phyloP scores from a whole-genome alignment of 1,140 invertebrate species.

The Drosophila azteca region DNA sequence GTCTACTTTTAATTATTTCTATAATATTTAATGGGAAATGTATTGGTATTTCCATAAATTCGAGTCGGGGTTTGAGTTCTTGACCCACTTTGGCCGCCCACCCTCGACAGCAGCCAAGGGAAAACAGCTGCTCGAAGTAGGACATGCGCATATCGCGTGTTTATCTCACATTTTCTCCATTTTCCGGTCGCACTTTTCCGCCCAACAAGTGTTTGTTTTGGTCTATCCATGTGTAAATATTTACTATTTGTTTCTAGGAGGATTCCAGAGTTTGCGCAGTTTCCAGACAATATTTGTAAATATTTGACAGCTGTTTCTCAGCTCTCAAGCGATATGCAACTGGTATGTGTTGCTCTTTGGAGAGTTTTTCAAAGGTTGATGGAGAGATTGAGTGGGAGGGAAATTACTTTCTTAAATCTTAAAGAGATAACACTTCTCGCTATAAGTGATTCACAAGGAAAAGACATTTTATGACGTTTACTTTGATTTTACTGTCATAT shows the following conservation, averaged over 20 bases:
- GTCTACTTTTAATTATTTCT: not conserved
- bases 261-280: slow-evolving; percentile 65
- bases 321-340: slow-evolving; percentile 40
- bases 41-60: slow-evolving; percentile 22
- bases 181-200: slow-evolving; percentile 18
- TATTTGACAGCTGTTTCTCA: slow-evolving; percentile 53
- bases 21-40: not conserved
- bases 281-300: slow-evolving; percentile 55
- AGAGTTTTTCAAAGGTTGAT: slow-evolving; percentile 6
- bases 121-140: slow-evolving; percentile 64
- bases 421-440: too few species aligned
- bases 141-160: slow-evolving; percentile 71
- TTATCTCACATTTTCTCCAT: slow-evolving; percentile 55
- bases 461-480: too few species aligned
- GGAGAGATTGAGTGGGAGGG: not conserved
- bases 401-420: too few species aligned
- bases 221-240: slow-evolving; percentile 61
- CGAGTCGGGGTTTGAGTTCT: slow-evolving; percentile 33
- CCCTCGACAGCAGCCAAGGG: slow-evolving; percentile 32
- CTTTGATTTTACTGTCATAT: too few species aligned
- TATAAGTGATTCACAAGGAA: too few species aligned
- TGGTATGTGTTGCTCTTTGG: slow-evolving; percentile 13
- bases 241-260: slow-evolving; percentile 36
- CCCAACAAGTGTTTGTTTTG: slow-evolving; percentile 78
- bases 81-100: slow-evolving; percentile 69